Percentiles rank a stretch among this genome's conserved stretches.
These are phyloP conservation scores for Amphibalanus amphitrite DNA, from an alignment of 1,140 invertebrate genomes.

Conservation along the genomic window DNA sequence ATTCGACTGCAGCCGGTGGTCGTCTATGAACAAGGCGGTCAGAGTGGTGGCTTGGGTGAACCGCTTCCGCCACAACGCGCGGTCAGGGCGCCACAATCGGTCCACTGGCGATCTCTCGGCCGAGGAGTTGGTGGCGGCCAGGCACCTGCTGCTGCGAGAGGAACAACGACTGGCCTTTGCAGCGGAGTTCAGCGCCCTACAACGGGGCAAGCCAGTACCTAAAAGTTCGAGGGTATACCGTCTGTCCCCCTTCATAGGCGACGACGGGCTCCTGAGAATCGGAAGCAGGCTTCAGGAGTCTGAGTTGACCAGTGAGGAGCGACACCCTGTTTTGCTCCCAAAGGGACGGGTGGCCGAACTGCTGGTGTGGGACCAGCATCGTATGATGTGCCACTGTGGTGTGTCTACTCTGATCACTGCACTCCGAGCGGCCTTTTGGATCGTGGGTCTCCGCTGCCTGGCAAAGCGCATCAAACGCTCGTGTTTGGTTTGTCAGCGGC, in stretches of 20 bases:
- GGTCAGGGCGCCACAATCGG: neutral
- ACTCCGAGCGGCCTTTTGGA: no score
- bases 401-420: no score
- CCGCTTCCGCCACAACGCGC: neutral
- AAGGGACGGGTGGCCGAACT: no score
- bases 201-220: neutral
- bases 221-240: neutral
- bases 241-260: neutral
- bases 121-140: neutral
- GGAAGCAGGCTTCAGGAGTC: neutral
- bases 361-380: no score
- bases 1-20: neutral
- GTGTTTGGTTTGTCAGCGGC: constrained; percentile 6
- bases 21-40: neutral
- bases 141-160: neutral
- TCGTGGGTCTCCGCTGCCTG: neutral
- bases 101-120: neutral
- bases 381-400: no score
- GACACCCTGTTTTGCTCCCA: no score
- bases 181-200: neutral
- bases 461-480: constrained; percentile 5
- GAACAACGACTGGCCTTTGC: neutral
- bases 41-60: neutral
- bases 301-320: neutral
- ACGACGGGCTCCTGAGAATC: neutral